A percentile compares a stretch with the other conserved stretches of the same genome.
These are phyloP conservation scores for Carabus problematicus DNA, from an alignment of 2,888 invertebrate genomes.

Conservation along the genomic window DNA sequence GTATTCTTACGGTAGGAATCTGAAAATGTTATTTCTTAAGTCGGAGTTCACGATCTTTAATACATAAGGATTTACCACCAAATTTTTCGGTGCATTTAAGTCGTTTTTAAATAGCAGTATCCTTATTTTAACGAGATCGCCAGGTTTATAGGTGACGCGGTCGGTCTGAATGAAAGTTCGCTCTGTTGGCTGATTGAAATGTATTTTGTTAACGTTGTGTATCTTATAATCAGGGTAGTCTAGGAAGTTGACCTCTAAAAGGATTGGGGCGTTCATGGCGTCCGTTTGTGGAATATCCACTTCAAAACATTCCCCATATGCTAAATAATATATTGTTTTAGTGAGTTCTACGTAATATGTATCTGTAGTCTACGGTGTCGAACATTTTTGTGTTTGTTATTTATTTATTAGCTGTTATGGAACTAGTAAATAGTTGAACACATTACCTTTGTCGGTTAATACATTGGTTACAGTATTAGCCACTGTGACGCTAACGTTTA, in stretches of 20 bases:
- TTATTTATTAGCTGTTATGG: too few species aligned
- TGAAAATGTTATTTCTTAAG: slow-evolving; percentile 49
- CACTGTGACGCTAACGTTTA: slow-evolving; percentile 51
- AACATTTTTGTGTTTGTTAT: too few species aligned
- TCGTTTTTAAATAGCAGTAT: slow-evolving; percentile 62
- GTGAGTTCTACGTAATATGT: too few species aligned
- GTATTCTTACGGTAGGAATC: slow-evolving; percentile 71
- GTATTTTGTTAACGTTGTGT: too few species aligned
- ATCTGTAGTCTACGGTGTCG: too few species aligned
- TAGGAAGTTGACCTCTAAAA: slow-evolving; percentile 51
- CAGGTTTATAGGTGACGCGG: slow-evolving; percentile 64
- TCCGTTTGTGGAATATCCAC: neutral
- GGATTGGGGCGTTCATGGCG: neutral
- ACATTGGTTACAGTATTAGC: slow-evolving; percentile 50
- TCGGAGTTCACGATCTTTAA: too few species aligned
- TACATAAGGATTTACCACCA: slow-evolving; percentile 20
- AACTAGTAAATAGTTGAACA: too few species aligned
- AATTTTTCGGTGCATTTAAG: slow-evolving; percentile 59
- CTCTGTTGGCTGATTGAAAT: too few species aligned
- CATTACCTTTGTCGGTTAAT: too few species aligned
- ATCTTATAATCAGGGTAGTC: slow-evolving; percentile 55
- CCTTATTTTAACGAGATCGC: slow-evolving; percentile 64
- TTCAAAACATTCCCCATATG: neutral
- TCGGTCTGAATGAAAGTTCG: slow-evolving; percentile 63
- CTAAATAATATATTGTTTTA: neutral